Conservation (phyloP, 2,888 invertebrate species). For the Eumerus sabulonum region DNA sequence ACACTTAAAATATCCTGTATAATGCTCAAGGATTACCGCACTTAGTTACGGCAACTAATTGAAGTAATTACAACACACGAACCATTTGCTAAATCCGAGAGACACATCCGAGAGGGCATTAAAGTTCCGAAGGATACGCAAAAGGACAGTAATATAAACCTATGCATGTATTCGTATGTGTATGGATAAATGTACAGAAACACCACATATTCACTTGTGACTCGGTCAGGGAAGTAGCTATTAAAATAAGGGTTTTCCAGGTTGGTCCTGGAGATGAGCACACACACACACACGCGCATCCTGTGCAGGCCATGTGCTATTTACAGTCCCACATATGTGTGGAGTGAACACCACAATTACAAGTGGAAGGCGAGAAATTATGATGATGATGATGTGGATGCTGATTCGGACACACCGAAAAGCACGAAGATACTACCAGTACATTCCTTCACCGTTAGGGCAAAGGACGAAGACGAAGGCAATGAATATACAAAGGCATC, state of each 20-base stretch:
- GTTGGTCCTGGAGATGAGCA: conserved; percentile 39
- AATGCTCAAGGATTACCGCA: conserved; percentile 67
- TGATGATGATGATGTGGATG: conserved; percentile 59
- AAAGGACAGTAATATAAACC: conserved; percentile 19
- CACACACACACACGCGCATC: neutral
- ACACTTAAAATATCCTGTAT: conserved; percentile 57
- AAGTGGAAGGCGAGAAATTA: conserved; percentile 59
- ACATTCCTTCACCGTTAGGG: no score
- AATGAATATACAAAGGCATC: conserved; percentile 19
- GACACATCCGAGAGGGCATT: conserved; percentile 58
- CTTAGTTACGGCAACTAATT: conserved; percentile 69
- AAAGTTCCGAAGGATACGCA: conserved; percentile 41
- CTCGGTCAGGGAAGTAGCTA: conserved; percentile 56
- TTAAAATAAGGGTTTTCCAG: conserved; percentile 65
- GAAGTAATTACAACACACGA: conserved; percentile 68
- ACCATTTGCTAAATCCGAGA: conserved; percentile 67
- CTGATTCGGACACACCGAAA: conserved; percentile 10
- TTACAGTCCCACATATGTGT: conserved; percentile 12
- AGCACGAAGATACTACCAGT: neutral
- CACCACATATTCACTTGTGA: conserved; percentile 34
- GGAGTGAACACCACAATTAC: conserved; percentile 32
- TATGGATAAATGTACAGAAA: no score
- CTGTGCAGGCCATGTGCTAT: neutral
- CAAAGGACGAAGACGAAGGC: neutral
- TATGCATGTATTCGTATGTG: no score